Percentiles rank a stretch among this genome's conserved stretches.
These are phyloP conservation scores for Drosophila asahinai DNA, from an alignment of 1,140 invertebrate species.

Conservation along the genomic window DNA sequence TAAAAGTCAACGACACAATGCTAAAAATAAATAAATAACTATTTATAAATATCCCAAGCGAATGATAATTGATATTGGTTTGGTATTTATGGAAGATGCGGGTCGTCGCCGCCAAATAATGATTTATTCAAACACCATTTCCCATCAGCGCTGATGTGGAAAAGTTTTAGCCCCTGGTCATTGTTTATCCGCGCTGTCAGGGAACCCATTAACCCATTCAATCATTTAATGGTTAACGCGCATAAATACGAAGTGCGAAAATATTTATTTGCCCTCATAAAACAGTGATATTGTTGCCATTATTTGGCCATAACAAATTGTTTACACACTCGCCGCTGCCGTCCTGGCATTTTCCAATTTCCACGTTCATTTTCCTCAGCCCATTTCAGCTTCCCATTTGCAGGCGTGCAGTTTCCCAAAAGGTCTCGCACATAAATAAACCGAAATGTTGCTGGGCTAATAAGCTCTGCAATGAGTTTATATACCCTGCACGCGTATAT, in stretches of 20 bases:
- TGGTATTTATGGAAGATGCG: constrained; percentile 15
- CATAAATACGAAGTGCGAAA: constrained; percentile 51
- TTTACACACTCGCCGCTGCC: constrained; percentile 21
- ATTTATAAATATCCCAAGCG: constrained; percentile 38
- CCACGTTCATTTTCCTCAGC: constrained; percentile 16
- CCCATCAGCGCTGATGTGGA: constrained; percentile 26
- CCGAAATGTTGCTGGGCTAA: constrained; percentile 14
- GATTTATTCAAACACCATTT: constrained; percentile 39
- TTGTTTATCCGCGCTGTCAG: constrained; percentile 40
- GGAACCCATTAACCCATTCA: constrained; percentile 37
- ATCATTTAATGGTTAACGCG: constrained; percentile 46
- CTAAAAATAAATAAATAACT: constrained; percentile 49
- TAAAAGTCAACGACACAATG: constrained; percentile 61
- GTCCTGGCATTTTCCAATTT: constrained; percentile 13
- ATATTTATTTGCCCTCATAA: constrained; percentile 55
- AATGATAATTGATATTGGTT: constrained; percentile 43
- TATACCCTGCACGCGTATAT: not conserved
- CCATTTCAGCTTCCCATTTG: constrained; percentile 10
- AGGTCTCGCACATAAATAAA: constrained; percentile 22
- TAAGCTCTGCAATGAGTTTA: constrained; percentile 19
- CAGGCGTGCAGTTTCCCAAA: constrained; percentile 8
- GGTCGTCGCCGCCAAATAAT: constrained; percentile 5
- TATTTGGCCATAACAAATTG: constrained; percentile 44
- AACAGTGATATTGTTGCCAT: constrained; percentile 52
- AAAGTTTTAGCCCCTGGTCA: constrained; percentile 18